These are phyloP conservation scores for Ylistrum balloti DNA, from an alignment of 1,140 invertebrate genomes.

Conservation along the genomic window DNA sequence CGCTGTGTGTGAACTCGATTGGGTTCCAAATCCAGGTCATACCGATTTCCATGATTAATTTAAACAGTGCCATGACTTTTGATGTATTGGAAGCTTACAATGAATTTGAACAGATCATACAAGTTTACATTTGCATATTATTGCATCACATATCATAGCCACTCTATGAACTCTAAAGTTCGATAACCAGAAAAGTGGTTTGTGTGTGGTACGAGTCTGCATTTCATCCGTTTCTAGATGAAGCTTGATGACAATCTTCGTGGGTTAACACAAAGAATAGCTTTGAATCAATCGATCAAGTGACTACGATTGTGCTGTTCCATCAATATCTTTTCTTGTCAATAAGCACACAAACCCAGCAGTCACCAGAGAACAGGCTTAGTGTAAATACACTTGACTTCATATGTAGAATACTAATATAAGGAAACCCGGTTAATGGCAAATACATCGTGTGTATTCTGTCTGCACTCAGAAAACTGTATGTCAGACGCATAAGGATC, in stretches of 20 bases:
- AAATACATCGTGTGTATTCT: background rate
- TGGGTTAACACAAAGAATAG: background rate
- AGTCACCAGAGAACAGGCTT: background rate
- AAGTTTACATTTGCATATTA: too few relatives aligned
- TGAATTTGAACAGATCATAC: too few relatives aligned
- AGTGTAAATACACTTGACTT: background rate
- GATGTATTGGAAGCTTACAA: too few relatives aligned
- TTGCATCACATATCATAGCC: too few relatives aligned
- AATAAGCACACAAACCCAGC: background rate
- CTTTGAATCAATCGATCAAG: background rate
- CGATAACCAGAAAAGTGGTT: too few relatives aligned
- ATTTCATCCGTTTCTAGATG: background rate
- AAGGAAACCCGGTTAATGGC: background rate
- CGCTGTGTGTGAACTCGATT: too few relatives aligned
- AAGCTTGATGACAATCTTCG: background rate
- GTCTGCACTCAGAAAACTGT: background rate
- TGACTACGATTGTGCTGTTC: background rate
- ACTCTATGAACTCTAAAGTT: too few relatives aligned
- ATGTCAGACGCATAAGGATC: background rate
- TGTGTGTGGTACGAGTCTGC: too few relatives aligned
- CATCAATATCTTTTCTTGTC: conserved; percentile 24
- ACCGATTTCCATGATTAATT: too few relatives aligned
- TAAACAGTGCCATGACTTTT: too few relatives aligned
- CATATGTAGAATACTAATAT: background rate
- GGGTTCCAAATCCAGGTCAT: too few relatives aligned